Percentiles rank a stretch among this genome's conserved stretches.
phyloP scores from a whole-genome alignment of 2,888 invertebrate genomes.

The Mythimna impura region DNA sequence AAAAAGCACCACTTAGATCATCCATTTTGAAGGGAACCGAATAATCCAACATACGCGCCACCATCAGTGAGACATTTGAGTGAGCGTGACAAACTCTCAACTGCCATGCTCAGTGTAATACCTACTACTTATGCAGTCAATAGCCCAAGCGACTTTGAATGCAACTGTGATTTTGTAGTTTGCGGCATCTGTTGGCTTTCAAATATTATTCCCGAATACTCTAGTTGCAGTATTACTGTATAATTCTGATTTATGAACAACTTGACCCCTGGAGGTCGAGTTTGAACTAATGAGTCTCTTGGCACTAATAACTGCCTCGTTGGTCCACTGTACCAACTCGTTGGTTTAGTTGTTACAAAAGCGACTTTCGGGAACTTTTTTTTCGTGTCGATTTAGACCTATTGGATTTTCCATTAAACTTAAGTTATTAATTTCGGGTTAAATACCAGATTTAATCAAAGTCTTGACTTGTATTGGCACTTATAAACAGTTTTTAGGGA shows the following conservation, averaged over 20 bases:
- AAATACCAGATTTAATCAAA: too few species aligned
- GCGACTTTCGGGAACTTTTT: slow-evolving; percentile 4
- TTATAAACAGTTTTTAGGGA: background rate
- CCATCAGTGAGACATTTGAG: too few species aligned
- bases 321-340: background rate
- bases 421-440: too few species aligned
- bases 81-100: too few species aligned
- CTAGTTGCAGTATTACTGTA: slow-evolving; percentile 24
- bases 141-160: background rate
- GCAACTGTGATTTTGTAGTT: background rate
- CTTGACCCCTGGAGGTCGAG: slow-evolving; percentile 28
- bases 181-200: background rate
- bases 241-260: slow-evolving; percentile 47
- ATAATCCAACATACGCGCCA: too few species aligned
- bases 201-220: slow-evolving; percentile 12
- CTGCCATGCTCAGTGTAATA: background rate
- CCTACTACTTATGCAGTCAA: background rate
- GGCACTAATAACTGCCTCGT: slow-evolving; percentile 33
- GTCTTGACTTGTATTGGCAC: background rate
- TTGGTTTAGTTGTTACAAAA: background rate
- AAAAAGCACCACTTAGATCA: too few species aligned
- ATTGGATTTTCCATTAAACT: background rate
- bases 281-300: slow-evolving; percentile 48
- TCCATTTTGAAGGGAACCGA: too few species aligned
- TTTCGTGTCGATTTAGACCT: background rate